Conservation (phyloP, 1,140 invertebrate species). For the Musca vetustissima region DNA sequence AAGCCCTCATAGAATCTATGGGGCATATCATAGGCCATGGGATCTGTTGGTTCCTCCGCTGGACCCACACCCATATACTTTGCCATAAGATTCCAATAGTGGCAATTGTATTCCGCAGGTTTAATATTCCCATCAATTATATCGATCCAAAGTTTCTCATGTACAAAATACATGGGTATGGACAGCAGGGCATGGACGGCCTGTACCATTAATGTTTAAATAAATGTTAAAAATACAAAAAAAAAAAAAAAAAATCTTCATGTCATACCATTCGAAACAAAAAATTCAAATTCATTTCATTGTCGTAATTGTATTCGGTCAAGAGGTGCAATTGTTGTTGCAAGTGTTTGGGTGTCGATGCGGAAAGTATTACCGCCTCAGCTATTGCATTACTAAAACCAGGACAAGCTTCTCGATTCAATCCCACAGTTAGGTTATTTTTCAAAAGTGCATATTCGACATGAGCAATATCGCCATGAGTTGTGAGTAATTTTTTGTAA, state of each 20-base stretch:
- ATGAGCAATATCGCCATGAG: slow-evolving; percentile 75
- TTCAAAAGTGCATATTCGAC: slow-evolving; percentile 71
- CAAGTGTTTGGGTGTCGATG: slow-evolving; percentile 34
- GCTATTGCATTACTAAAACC: slow-evolving; percentile 31
- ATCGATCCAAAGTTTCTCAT: slow-evolving; percentile 33
- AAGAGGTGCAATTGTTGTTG: slow-evolving; percentile 55
- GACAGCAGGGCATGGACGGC: slow-evolving; percentile 31
- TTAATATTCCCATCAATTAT: slow-evolving; percentile 50
- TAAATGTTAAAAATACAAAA: background rate
- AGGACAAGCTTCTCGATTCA: slow-evolving; percentile 65
- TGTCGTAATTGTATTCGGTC: slow-evolving; percentile 43
- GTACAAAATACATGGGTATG: slow-evolving; percentile 31
- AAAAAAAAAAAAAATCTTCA: background rate
- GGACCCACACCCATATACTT: slow-evolving; percentile 75
- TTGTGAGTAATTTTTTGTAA: slow-evolving; percentile 32
- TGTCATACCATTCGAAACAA: slow-evolving; percentile 46
- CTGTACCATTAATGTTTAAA: background rate
- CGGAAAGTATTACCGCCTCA: slow-evolving; percentile 33
- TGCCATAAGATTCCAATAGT: slow-evolving; percentile 70
- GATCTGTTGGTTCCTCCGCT: slow-evolving; percentile 65
- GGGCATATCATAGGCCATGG: slow-evolving; percentile 70
- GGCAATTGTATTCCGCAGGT: slow-evolving; percentile 70
- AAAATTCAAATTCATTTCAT: slow-evolving; percentile 60
- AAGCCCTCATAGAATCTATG: slow-evolving; percentile 34
- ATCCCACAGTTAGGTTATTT: slow-evolving; percentile 64